A percentile compares a stretch with the other conserved stretches of the same genome.
Conservation (phyloP, 2,888 invertebrate genomes). For the Subacronicta megacephala region DNA sequence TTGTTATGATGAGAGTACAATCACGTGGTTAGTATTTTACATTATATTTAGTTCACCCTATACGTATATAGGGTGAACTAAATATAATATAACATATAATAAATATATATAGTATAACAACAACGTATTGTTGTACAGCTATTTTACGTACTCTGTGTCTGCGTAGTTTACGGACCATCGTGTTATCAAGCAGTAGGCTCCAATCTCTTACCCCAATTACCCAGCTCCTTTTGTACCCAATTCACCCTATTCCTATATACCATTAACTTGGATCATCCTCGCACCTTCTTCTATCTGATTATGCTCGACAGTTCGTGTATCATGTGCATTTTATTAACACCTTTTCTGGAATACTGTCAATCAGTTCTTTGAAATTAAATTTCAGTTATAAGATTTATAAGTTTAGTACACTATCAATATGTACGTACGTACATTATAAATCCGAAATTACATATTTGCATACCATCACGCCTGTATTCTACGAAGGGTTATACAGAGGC, state of each 20-base stretch:
- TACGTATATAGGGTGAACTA: too few species aligned
- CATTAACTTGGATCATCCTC: constrained; percentile 55
- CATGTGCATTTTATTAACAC: constrained; percentile 39
- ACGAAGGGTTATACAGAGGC: too few species aligned
- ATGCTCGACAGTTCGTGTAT: constrained; percentile 48
- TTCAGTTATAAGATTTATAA: background rate
- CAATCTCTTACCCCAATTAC: constrained; percentile 59
- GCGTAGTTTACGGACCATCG: constrained; percentile 36
- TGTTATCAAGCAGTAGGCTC: constrained; percentile 50
- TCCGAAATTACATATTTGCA: too few species aligned
- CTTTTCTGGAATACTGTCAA: constrained; percentile 16
- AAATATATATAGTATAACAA: too few species aligned
- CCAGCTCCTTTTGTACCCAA: constrained; percentile 56
- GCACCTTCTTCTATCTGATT: constrained; percentile 59
- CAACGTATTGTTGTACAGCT: constrained; percentile 20
- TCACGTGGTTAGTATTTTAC: too few species aligned
- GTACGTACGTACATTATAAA: too few species aligned
- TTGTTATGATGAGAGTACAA: too few species aligned
- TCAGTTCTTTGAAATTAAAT: constrained; percentile 2
- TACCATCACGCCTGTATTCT: too few species aligned
- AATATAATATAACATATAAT: too few species aligned
- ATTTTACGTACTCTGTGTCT: constrained; percentile 27
- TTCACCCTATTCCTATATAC: constrained; percentile 58
- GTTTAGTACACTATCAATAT: too few species aligned
- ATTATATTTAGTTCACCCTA: too few species aligned